phyloP scores from a whole-genome alignment of 2,113 vertebrate species.

The Neopipo cinnamomea region DNA sequence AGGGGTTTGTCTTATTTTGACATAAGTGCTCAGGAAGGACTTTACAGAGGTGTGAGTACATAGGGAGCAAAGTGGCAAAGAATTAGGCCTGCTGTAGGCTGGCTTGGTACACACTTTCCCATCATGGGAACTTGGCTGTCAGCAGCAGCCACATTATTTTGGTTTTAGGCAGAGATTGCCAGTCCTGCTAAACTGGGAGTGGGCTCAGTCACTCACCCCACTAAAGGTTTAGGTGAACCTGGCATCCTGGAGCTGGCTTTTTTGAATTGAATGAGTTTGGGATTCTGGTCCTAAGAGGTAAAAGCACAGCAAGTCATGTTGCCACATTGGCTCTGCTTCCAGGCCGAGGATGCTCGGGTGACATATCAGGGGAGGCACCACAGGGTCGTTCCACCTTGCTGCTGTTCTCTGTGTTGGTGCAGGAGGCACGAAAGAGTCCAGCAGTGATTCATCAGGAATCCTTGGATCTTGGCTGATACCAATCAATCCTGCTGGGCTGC shows the following conservation, averaged over 20 bases:
- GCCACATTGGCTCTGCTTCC: neutral
- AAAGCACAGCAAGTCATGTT: neutral
- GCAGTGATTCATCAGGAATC: constrained; percentile 62
- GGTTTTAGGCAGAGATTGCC: neutral
- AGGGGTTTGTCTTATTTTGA: constrained; percentile 23
- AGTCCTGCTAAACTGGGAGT: neutral
- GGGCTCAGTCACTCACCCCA: neutral
- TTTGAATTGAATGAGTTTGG: neutral
- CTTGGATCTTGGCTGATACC: constrained; percentile 61
- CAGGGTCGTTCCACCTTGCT: neutral
- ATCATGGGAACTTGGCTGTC: neutral
- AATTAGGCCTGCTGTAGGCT: neutral
- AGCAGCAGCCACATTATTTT: neutral
- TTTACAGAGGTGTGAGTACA: neutral
- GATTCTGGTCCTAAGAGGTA: neutral
- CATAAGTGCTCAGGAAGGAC: neutral
- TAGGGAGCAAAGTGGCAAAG: neutral
- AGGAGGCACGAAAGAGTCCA: constrained; percentile 18
- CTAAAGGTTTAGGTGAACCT: neutral
- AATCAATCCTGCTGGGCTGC: constrained; percentile 65
- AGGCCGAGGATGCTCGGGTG: neutral
- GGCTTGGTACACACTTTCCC: neutral
- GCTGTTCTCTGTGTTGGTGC: neutral
- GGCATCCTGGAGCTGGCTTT: neutral
- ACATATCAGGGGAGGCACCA: neutral